phyloP scores from a whole-genome alignment of 2,797 vertebrate species.

The Euphonia xanthogaster region DNA sequence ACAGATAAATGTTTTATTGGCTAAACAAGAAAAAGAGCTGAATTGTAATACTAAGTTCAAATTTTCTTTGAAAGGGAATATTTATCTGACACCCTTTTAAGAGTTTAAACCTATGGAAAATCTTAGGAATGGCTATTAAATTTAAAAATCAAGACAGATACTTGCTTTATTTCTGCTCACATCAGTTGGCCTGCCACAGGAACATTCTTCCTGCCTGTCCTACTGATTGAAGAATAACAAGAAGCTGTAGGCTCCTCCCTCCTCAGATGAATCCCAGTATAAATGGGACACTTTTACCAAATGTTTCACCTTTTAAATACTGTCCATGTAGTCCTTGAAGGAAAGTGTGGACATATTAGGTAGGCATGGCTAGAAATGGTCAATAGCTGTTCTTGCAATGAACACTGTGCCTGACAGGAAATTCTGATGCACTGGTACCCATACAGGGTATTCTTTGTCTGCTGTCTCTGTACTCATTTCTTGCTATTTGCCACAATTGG shows the following conservation, averaged over 20 bases:
- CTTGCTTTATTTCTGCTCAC: not conserved
- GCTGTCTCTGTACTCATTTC: not conserved
- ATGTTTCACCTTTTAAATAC: not conserved
- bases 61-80: not conserved
- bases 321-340: not conserved
- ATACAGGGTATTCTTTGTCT: not conserved
- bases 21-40: not conserved
- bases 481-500: not conserved
- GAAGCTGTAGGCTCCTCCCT: not conserved
- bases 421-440: not conserved
- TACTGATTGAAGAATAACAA: not conserved
- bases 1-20: not conserved
- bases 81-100: not conserved
- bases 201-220: not conserved
- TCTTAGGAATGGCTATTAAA: not conserved
- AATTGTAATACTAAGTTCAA: not conserved
- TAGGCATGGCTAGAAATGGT: not conserved
- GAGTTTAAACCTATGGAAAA: not conserved
- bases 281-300: not conserved
- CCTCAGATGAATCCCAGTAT: not conserved
- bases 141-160: not conserved
- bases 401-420: not conserved
- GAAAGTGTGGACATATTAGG: not conserved
- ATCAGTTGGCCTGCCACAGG: not conserved
- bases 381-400: not conserved